These are phyloP conservation scores for Lophotriccus pileatus DNA, from an alignment of 2,797 vertebrate species.

Conservation along the genomic window DNA sequence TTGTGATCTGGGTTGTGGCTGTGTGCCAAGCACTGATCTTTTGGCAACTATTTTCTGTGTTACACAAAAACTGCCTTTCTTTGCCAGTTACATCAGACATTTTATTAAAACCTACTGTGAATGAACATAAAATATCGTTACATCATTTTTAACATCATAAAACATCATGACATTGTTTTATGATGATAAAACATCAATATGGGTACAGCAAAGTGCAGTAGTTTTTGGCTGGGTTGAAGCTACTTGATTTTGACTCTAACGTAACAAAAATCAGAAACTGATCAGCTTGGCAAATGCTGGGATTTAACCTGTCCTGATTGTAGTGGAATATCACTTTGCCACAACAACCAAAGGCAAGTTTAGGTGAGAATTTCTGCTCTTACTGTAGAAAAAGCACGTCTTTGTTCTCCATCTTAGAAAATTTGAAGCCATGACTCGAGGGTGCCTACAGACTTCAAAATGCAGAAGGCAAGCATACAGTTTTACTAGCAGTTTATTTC, in stretches of 20 bases:
- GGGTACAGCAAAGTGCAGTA: background rate
- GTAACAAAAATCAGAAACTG: background rate
- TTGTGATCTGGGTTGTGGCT: background rate
- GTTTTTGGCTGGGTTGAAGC: background rate
- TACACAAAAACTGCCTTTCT: background rate
- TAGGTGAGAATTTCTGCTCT: background rate
- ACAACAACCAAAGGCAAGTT: fast-evolving
- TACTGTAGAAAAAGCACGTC: background rate
- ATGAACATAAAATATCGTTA: background rate
- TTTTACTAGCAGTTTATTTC: background rate
- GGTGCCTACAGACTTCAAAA: background rate
- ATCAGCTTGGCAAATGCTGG: background rate
- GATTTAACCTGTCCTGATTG: background rate
- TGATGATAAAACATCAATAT: background rate
- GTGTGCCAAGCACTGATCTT: background rate
- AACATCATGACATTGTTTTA: background rate
- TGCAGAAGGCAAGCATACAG: fast-evolving
- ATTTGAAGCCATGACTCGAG: background rate
- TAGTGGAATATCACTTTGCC: background rate
- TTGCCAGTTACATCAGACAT: background rate
- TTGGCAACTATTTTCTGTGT: background rate
- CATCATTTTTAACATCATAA: background rate
- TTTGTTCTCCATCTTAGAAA: background rate
- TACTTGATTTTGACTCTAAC: background rate
- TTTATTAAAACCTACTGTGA: background rate